Base-by-base conservation (phyloP, 2,113 vertebrate genomes). In the Fregata magnificens region DNA sequence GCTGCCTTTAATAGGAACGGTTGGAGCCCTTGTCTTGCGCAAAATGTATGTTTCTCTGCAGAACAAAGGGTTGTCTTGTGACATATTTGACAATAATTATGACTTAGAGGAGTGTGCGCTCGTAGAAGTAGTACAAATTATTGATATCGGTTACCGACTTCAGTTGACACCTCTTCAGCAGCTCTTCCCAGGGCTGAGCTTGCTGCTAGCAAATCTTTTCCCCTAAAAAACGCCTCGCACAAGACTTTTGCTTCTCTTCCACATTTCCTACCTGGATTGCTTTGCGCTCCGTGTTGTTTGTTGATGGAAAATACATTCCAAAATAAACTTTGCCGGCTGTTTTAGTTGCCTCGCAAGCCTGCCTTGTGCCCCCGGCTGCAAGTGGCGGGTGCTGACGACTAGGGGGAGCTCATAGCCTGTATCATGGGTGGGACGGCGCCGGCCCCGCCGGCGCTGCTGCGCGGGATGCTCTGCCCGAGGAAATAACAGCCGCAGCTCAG, bases 331-430 rank as follows among this genome's bases (percentile, higher is more conserved):
- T 92, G 45, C 85, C 81, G 96, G 93, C 95, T 96, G 77, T 84
- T 20, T 22, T 53, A 73, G 95, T 86, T 29, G 86, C 79, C 81
- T 79, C 56, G 93, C 86, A 53, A 93, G 97, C 29, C 58, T 84
- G 91, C 77, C 69, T 74, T 18, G 70, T 24, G 90, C 16, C 80
- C 47, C 42, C 50, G 88, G 93, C 93, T 69, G 91, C 69, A 87
- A 97, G 67, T 97, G 94, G 82, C 97, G 87, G 80, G 12, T 32
- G 13, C 13, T 80, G 97, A 82, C 98, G 80, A 97, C 98, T 98
- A 98, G 98, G 98, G 98, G 98, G 98, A 96, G 98, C 98, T 98
- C 98, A 32, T 88, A 91, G 98, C 97, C 98, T 76, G 98, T 94
- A 63, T 81, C 77, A 98, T 98, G 94, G 95, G 73, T 2, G 53